Conservation (phyloP, 64 coral and sea anemone species). For the Stichodactyla mertensii region DNA sequence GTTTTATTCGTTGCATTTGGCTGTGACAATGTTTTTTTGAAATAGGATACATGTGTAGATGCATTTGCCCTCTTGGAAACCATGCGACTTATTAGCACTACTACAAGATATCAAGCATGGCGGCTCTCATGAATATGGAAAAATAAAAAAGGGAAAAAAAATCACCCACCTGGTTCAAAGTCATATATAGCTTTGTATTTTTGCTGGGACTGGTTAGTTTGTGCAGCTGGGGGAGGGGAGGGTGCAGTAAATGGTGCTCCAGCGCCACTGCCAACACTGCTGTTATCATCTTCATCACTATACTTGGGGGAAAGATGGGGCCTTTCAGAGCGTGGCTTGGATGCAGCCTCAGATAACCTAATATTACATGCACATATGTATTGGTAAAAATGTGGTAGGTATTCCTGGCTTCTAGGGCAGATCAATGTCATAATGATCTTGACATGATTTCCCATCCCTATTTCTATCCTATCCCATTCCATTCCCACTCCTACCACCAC, state of each 20-base stretch:
- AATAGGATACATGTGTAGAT: no score
- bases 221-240: slow-evolving; percentile 34
- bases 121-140: no score
- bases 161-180: slow-evolving; percentile 79
- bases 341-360: slow-evolving; percentile 80
- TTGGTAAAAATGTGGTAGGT: background rate
- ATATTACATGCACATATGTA: no score
- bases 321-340: slow-evolving; percentile 70
- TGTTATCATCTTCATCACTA: slow-evolving; percentile 52
- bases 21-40: no score
- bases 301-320: slow-evolving; percentile 9
- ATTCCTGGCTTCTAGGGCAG: no score
- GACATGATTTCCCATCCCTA: background rate
- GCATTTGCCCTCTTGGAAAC: no score
- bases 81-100: no score
- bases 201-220: slow-evolving; percentile 22
- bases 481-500: no score
- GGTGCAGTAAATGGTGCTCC: slow-evolving; percentile 25
- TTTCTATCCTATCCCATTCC: background rate
- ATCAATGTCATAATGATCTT: no score
- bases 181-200: slow-evolving; percentile 84
- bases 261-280: slow-evolving; percentile 18
- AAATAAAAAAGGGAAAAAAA: background rate
- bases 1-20: no score
- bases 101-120: no score